Evolutionary conservation across 2,888 invertebrate species (phyloP).

Genomic region (Erpobdella octoculata): DNA sequence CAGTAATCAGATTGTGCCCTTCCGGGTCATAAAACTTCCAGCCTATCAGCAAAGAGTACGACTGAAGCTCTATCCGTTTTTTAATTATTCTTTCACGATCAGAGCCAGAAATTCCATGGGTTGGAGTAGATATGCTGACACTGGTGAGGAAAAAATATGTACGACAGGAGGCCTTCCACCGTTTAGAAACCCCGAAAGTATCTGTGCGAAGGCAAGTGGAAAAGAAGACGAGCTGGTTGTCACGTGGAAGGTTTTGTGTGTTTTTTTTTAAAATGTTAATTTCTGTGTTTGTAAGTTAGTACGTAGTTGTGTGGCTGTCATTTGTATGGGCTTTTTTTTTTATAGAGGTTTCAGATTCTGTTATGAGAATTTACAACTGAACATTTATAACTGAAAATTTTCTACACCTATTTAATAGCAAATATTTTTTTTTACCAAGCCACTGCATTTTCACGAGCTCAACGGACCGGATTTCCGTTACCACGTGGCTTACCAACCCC

Average conservation of each 20-base stretch:
- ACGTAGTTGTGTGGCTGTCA: too few relatives aligned
- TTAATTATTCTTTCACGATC: constrained; percentile 21
- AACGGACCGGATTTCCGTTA: constrained; percentile 14
- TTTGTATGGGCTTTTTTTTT: too few relatives aligned
- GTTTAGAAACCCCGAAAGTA: not conserved
- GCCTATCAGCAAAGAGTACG: constrained; percentile 11
- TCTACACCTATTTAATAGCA: not conserved
- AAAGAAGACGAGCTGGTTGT: not conserved
- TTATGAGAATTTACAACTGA: not conserved
- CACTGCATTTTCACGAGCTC: not conserved
- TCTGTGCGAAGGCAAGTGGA: not conserved
- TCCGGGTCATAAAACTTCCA: constrained; percentile 2
- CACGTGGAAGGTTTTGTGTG: constrained; percentile 3
- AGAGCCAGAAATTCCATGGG: constrained; percentile 14
- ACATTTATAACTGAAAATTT: not conserved
- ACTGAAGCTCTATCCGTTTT: constrained; percentile 17
- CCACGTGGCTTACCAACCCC: not conserved
- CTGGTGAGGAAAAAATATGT: not conserved
- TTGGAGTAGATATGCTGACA: not conserved
- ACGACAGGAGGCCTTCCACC: not conserved
- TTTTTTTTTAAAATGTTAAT: too few relatives aligned
- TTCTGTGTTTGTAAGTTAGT: too few relatives aligned
- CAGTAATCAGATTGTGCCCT: not conserved
- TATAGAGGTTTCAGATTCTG: not conserved
- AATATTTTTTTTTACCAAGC: too few relatives aligned